Conservation (phyloP, 2,888 invertebrate genomes). For the Caprella mutica region DNA sequence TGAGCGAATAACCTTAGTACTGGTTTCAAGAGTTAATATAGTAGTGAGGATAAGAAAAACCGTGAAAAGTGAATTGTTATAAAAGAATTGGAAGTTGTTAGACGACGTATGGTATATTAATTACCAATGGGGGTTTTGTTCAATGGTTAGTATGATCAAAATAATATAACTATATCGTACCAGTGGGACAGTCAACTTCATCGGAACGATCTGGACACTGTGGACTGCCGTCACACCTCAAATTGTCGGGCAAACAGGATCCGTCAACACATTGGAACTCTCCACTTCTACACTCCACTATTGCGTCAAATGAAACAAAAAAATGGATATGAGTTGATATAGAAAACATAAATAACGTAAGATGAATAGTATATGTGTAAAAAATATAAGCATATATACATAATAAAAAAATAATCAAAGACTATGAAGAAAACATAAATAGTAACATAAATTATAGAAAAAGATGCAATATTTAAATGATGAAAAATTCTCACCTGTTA, state of each 20-base stretch:
- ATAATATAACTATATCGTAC: neutral
- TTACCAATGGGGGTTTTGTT: no score
- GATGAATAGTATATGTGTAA: no score
- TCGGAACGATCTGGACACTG: conserved; percentile 30
- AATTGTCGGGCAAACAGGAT: conserved; percentile 17
- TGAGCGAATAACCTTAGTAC: neutral
- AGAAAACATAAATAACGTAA: neutral
- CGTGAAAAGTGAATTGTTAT: no score
- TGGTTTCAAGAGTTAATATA: neutral
- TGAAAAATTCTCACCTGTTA: no score
- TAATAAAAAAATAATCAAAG: neutral
- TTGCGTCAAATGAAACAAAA: neutral
- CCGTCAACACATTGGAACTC: conserved; percentile 17
- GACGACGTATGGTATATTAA: no score
- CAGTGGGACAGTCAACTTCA: conserved; percentile 18
- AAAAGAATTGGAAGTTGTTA: no score
- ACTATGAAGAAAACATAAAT: neutral
- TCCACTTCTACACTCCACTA: neutral
- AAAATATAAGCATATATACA: no score
- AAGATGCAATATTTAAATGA: no score
- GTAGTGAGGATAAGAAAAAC: no score
- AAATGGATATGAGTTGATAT: neutral
- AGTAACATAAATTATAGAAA: neutral
- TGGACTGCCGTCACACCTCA: conserved; percentile 21
- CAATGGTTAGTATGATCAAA: no score